Base-by-base conservation (phyloP, 2,888 invertebrate species). In the Biston stratarius region DNA sequence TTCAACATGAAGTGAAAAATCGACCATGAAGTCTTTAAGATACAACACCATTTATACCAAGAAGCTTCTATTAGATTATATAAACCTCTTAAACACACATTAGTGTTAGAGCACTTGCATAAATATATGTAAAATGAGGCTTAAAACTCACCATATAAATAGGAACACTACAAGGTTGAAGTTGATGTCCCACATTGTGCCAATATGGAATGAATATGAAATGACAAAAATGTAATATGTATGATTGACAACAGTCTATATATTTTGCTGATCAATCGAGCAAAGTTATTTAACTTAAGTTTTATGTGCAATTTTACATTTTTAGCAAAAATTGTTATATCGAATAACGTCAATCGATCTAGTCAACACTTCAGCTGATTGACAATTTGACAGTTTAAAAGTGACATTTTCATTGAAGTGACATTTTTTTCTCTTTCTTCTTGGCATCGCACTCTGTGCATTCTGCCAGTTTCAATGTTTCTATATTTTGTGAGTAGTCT, bases 161-260 rank as follows among this genome's bases (percentile, higher is more conserved):
- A 65, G 24, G 11, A 66, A 57, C 57, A 66, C 38, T 14, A 61
- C 9, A 11, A 52, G 42, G 15, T 55, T 59, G 48, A 55, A 42
- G 53, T 58, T 69, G 49, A 48, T 47, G 5, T 56, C 8, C 38
- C 58, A 58, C 69, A 69, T 61, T 33, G 40, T 59, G 14, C 6
- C 15, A 24, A 34, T 36, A 34, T 38, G 9, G 34, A 36, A 24
- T 15, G 36, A 24, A 24, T 24, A 24, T 3, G n/a, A n/a, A 42
- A 8, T 12, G 38, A 9, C 9, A n/a, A 24, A 38, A 51, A 2
- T 10, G 33, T 55, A 38, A 38, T 53, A 38, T 38, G 9, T n/a
- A 38, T 45, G 52, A n/a, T n/a, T n/a, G n/a, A 61, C 33, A 51
- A 33, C 38, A 34, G 3, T 34, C n/a, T 10, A 44, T 36, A 15